These are phyloP conservation scores for Gadopsis marmoratus DNA, from an alignment of 2,797 vertebrate species.

Conservation along the genomic window DNA sequence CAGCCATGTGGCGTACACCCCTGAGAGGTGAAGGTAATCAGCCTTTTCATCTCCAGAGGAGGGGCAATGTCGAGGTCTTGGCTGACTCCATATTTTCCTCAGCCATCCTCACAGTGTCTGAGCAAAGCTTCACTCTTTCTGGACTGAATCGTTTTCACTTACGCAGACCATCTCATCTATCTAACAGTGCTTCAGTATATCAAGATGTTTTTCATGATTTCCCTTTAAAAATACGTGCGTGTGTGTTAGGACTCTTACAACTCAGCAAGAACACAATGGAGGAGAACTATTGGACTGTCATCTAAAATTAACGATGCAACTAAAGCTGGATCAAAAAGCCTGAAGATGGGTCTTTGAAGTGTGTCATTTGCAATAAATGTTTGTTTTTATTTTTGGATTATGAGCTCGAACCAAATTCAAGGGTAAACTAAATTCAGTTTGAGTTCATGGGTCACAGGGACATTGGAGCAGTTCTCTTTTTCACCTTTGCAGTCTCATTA, in stretches of 20 bases:
- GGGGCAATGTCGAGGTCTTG: conserved; percentile 72
- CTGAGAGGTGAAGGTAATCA: conserved; percentile 86
- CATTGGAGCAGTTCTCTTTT: conserved; percentile 1
- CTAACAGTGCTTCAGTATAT: neutral
- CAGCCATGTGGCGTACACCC: conserved; percentile 85
- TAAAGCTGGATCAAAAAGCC: conserved; percentile 20
- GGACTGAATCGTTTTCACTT: conserved; percentile 16
- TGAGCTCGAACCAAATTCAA: conserved; percentile 32
- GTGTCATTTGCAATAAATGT: conserved; percentile 7
- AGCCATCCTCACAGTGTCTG: conserved; percentile 42
- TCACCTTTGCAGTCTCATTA: conserved; percentile 14
- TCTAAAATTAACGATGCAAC: conserved; percentile 37
- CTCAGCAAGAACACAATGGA: conserved; percentile 26
- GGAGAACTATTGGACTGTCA: conserved; percentile 25
- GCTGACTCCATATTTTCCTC: conserved; percentile 78
- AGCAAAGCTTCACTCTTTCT: conserved; percentile 44
- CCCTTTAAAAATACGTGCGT: conserved; percentile 1
- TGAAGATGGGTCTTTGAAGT: conserved; percentile 44
- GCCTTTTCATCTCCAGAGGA: conserved; percentile 85
- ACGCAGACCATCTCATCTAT: conserved; percentile 1
- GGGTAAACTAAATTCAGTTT: conserved; percentile 11
- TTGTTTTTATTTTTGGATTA: conserved; percentile 34
- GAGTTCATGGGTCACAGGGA: neutral
- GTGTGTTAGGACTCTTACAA: conserved; percentile 8
- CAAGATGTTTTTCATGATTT: conserved; percentile 35